Evolutionary conservation across 2,888 invertebrate genomes (phyloP), one percentile per base, ranked within the genome.

Genomic region (Oeneis ivallda): DNA sequence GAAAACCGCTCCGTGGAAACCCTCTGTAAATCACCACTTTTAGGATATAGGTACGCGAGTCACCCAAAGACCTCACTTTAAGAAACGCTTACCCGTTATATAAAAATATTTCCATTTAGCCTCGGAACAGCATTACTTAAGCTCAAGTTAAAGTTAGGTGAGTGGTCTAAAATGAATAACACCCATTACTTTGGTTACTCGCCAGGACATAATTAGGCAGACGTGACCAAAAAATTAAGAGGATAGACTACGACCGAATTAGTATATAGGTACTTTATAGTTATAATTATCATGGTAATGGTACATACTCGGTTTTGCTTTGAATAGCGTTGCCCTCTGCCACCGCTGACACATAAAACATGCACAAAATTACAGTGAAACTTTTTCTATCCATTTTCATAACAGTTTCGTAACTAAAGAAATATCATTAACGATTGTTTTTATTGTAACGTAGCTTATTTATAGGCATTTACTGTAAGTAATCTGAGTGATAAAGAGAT

Each of bases 401-500:
- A 3, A 41, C 13, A 5, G 6, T 17, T 39, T 13, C 13, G 7
- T 2, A 10, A 39, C 56, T 5, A 17, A 17, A 34, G 26, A 13
- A 32, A 32, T 50, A n/a, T 19, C 13, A 41, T 9, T 8, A 8
- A 56, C 56, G 41, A 2, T 26, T 26, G 15, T 39, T 41, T 19
- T 39, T 54, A 56, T 17, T 17, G 19, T 11, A 17, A 54, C 17
- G 11, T 37, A 4, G 6, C 37, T 15, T 37, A 11, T 17, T 47
- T 47, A 47, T 47, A 47, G 15, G 8, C 26, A 17, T 62, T 8
- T 83, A 81, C 50, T 72, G 74, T 77, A 73, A 71, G 74, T 77
- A 74, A 69, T 60, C 62, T 45, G 26, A 10, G 39, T 52, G 62
- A 67, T 69, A 57, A 58, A 50, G n/a, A 11, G 26, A 41, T 56